phyloP scores from a whole-genome alignment of 2,113 vertebrate genomes.

The Climacteris rufus region DNA sequence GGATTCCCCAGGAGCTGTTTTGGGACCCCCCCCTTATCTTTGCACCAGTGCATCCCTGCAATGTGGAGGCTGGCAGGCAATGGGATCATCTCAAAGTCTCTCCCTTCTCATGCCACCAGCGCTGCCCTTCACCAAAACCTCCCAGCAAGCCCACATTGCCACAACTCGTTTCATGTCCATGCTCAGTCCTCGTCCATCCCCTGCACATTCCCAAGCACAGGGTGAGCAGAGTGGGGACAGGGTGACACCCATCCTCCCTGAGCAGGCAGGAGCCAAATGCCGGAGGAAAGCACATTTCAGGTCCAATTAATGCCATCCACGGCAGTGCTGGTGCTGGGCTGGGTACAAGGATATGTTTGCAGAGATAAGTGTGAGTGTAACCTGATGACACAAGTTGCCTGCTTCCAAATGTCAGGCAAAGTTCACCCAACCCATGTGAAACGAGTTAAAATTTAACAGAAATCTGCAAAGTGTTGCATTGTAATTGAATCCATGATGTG shows the following conservation, averaged over 20 bases:
- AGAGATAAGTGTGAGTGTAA: constrained; percentile 68
- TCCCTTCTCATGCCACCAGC: background rate
- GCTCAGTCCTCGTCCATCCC: rapidly evolving
- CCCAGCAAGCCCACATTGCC: background rate
- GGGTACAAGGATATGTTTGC: constrained; percentile 62
- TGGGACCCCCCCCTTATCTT: background rate
- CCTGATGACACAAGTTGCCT: constrained; percentile 73
- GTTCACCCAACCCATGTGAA: constrained; percentile 68
- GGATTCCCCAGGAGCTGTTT: background rate
- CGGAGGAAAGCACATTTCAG: constrained; percentile 20
- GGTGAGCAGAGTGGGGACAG: background rate
- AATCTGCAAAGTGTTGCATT: constrained; percentile 23
- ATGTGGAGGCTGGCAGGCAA: no score
- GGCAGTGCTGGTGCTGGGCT: constrained; percentile 1
- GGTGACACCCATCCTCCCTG: background rate
- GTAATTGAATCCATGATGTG: constrained; percentile 31
- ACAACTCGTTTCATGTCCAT: rapidly evolving
- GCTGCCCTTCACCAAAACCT: background rate
- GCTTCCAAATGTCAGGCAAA: constrained; percentile 72
- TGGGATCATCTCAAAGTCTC: background rate
- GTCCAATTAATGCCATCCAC: constrained; percentile 34
- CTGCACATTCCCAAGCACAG: rapidly evolving
- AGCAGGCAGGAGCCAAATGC: background rate
- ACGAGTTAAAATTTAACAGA: constrained; percentile 71
- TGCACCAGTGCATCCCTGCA: rapidly evolving